Base-by-base conservation (phyloP, 2,888 invertebrate species). In the Rhopalosiphum nymphaeae region DNA sequence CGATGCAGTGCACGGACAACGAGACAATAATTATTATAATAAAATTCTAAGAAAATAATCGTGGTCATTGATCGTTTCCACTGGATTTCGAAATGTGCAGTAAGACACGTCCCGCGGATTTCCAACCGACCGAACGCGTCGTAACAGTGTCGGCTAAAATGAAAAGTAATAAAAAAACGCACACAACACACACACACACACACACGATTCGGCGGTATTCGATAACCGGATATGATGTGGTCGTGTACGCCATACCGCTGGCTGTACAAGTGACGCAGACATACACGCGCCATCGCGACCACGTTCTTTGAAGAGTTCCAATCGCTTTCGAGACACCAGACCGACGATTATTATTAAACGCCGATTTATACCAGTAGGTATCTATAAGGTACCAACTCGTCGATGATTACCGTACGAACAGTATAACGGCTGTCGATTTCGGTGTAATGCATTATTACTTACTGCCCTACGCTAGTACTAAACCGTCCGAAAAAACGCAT, bases 161-260 rank as follows among this genome's bases (percentile, higher is more conserved):
- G 84, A 93, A 93, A 93, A 89, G 93, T 89, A 89, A 67, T 67
- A 67, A 67, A 67, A 67, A 61, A 11, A 42, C 49, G 21, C 49
- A 26, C 49, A 16, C 56, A 11, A 13, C 56, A 13, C 90, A 2
- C 36, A 53, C 44, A 46, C 36, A 25, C 85, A 56, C 85, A 25
- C 11, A 29, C 61, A n/a, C n/a, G 21, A 86, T 86, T 91, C 78
- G 36, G 78, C 13, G 78, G 56, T 78, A 89, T 89, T 93, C 78
- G 89, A 78, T 84, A 93, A 93, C 93, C 93, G 93, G 93, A 93
- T 93, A 46, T 44, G 93, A 93, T n/a, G 53, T 56, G 89, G 67
- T 93, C 67, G 46, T 11, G 61, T 53, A 53, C 53, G 78, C 78
- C 67, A 36, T 78, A 78, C 78, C 21, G 36, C 78, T 78, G 78